A percentile compares a stretch with the other conserved stretches of the same genome.
Conservation (phyloP, 2,888 invertebrate species). For the Drosophila mimetica region DNA sequence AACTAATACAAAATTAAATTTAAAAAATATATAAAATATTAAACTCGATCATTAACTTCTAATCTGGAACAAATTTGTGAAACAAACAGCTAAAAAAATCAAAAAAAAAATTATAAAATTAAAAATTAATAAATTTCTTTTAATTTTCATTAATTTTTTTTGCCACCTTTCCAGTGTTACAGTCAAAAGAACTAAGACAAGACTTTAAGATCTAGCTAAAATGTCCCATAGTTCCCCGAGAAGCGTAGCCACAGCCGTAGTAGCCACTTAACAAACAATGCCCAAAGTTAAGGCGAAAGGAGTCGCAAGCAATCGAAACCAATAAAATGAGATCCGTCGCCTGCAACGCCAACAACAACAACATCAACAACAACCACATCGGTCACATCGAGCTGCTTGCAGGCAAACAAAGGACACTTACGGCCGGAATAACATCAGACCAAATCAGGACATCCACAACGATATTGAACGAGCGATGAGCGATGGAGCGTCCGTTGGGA, state of each 20-base stretch:
- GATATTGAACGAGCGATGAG: slow-evolving; percentile 47
- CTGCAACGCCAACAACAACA: slow-evolving; percentile 43
- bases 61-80: not conserved
- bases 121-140: not conserved
- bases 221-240: slow-evolving; percentile 35
- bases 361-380: slow-evolving; percentile 32
- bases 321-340: slow-evolving; percentile 59
- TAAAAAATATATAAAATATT: not conserved
- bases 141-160: slow-evolving; percentile 1
- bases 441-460: slow-evolving; percentile 14
- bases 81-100: not conserved
- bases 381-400: slow-evolving; percentile 40
- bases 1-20: not conserved
- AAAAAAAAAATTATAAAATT: not conserved
- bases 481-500: slow-evolving; percentile 64
- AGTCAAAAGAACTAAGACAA: slow-evolving; percentile 29
- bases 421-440: slow-evolving; percentile 24
- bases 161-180: slow-evolving; percentile 23
- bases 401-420: slow-evolving; percentile 51
- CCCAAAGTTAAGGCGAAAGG: slow-evolving; percentile 52
- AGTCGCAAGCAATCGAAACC: slow-evolving; percentile 42
- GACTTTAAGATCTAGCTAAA: slow-evolving; percentile 29
- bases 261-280: slow-evolving; percentile 49
- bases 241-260: slow-evolving; percentile 26
- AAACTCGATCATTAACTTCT: not conserved